Base-by-base conservation (phyloP, 2,113 vertebrate genomes). In the Lamprologus tigripictilis region DNA sequence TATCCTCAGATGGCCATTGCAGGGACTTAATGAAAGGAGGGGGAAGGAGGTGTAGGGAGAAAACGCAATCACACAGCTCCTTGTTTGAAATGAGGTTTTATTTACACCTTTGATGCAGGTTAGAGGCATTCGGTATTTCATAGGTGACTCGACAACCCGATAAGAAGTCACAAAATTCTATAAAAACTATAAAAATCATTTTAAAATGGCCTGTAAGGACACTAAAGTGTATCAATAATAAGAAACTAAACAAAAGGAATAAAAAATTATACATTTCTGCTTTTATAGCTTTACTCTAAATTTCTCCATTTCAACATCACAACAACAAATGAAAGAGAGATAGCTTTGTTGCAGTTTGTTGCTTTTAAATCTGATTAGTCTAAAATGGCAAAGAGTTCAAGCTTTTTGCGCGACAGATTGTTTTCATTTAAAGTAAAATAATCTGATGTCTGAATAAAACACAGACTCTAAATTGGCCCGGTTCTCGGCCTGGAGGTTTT, bases 1-100 rank as follows among this genome's bases (percentile, higher is more conserved):
- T 94, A 92, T 90, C 88, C 93, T 94, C 89, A 87, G 81, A 95
- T 92, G 85, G 88, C 66, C 92, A 88, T 96, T 95, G 86, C 94
- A 93, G 83, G 57, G 88, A 68, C 91, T 93, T 90, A 90, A 82
- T 94, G 80, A 93, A 90, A 61, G 28, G 35, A 42, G 14, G 47
- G 79, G 35, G 68, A 82, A 81, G 40, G 71, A 84, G 71, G 79
- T 40, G 11, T 76, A 76, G 68, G 66, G 37, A 9, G 16, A 71
- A 73, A 73, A 45, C 1, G 0, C 14, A 81, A 33, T 53, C 51
- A 19, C 14, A 45, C 14, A 54, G 8, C 12, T 19, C 23, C 6
- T 45, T 9, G 3, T 73, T 73, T n/a, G 10, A 42, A 35, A 71
- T 76, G 4, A 12, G 7, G 53, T 21, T 31, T 49, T 12, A 49